Evolutionary conservation across 2,797 vertebrate genomes (phyloP).

Genomic region (Ateles fusciceps): DNA sequence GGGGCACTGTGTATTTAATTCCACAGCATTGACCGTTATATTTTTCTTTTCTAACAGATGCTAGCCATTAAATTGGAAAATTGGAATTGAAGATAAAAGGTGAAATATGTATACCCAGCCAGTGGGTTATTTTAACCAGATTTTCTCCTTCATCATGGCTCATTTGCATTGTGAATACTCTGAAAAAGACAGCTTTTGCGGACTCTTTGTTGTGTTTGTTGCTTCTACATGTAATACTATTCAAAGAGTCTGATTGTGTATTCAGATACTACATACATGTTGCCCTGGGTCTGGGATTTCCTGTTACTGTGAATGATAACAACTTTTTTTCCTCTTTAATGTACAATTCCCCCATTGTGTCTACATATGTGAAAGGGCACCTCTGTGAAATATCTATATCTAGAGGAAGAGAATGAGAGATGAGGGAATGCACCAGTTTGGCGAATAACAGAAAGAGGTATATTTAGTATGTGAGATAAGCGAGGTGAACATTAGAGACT

Average conservation of each 20-base stretch:
- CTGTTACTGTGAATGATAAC: constrained; percentile 71
- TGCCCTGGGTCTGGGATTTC: constrained; percentile 67
- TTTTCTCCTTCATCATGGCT: constrained; percentile 73
- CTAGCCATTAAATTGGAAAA: constrained; percentile 72
- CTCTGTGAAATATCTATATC: constrained; percentile 12
- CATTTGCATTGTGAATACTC: constrained; percentile 68
- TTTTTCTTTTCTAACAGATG: constrained; percentile 69
- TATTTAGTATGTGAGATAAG: not conserved
- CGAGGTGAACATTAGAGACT: not conserved
- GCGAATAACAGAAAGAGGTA: not conserved
- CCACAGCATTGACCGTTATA: constrained; percentile 32
- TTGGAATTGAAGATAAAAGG: constrained; percentile 72
- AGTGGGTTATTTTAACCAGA: constrained; percentile 71
- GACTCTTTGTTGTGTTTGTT: constrained; percentile 54
- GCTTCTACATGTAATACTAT: not conserved
- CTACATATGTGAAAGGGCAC: constrained; percentile 66
- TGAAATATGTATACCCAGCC: constrained; percentile 51
- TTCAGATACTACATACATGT: constrained; percentile 62
- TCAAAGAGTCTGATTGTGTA: constrained; percentile 68
- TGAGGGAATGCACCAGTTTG: not conserved
- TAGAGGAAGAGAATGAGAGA: not conserved
- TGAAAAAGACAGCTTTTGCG: constrained; percentile 68
- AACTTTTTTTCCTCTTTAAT: constrained; percentile 66
- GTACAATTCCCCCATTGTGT: constrained; percentile 70
- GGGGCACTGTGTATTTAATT: constrained; percentile 41